A percentile compares a stretch with the other conserved stretches of the same genome.
phyloP scores from a whole-genome alignment of 2,113 vertebrate genomes.

The Sebastes schlegelii region DNA sequence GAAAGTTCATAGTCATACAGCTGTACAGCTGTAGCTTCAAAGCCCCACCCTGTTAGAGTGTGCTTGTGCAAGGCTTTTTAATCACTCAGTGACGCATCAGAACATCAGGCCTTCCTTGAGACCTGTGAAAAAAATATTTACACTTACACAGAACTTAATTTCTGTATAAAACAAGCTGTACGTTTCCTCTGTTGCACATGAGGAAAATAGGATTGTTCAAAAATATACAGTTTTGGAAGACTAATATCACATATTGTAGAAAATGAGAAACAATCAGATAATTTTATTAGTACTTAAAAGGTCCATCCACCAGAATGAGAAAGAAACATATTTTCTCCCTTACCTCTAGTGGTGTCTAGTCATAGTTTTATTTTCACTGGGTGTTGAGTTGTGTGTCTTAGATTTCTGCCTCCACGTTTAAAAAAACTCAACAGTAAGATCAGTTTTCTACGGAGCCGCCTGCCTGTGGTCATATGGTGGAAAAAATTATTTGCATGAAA shows the following conservation, averaged over 20 bases:
- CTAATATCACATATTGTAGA: neutral
- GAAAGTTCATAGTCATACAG: neutral
- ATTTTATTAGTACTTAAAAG: no score
- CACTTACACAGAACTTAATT: neutral
- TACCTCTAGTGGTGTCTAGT: no score
- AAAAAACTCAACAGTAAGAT: neutral
- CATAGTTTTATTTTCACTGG: neutral
- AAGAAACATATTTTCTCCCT: no score
- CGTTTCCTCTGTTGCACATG: neutral
- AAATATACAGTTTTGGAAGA: conserved; percentile 1
- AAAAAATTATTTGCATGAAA: no score
- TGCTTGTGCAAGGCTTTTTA: neutral
- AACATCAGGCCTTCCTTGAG: neutral
- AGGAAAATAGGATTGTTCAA: neutral
- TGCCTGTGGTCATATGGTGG: no score
- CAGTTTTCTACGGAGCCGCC: no score
- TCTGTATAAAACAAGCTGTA: neutral
- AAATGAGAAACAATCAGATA: no score
- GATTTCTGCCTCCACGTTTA: neutral
- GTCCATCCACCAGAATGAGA: no score
- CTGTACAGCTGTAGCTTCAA: neutral
- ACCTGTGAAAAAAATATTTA: conserved; percentile 25
- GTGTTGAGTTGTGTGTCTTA: neutral
- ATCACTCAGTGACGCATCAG: neutral
- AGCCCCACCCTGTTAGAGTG: neutral